phyloP scores from a whole-genome alignment of 2,888 invertebrate species.

The Dicyrtomina minuta region DNA sequence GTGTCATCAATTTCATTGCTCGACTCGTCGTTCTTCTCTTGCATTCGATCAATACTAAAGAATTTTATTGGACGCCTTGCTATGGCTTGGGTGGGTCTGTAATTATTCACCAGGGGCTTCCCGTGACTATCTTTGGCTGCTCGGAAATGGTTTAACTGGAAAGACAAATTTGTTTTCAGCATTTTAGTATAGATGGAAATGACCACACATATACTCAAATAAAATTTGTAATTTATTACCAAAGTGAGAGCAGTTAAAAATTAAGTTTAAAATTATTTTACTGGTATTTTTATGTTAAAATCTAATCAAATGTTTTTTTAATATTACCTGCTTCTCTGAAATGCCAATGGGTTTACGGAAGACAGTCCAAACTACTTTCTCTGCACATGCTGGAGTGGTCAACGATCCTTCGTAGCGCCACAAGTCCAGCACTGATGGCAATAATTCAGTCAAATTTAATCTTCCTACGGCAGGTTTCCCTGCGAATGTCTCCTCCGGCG shows the following conservation, averaged over 20 bases:
- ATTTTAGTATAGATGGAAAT: not conserved
- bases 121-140: slow-evolving; percentile 36
- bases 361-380: slow-evolving; percentile 48
- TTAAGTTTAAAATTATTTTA: not conserved
- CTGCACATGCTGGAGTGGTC: slow-evolving; percentile 47
- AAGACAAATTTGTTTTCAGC: too few relatives aligned
- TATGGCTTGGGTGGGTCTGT: slow-evolving; percentile 44
- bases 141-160: slow-evolving; percentile 43
- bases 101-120: slow-evolving; percentile 46
- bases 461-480: slow-evolving; percentile 8
- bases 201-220: too few relatives aligned
- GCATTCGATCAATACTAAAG: slow-evolving; percentile 26
- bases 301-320: too few relatives aligned
- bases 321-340: slow-evolving; percentile 43
- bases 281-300: too few relatives aligned
- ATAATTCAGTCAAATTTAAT: slow-evolving; percentile 46
- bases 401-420: slow-evolving; percentile 50
- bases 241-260: not conserved
- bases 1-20: slow-evolving; percentile 31
- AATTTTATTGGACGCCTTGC: slow-evolving; percentile 34
- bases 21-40: slow-evolving; percentile 34
- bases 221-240: too few relatives aligned
- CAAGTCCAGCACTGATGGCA: slow-evolving; percentile 42
- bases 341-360: slow-evolving; percentile 40
- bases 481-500: slow-evolving; percentile 11